These are phyloP conservation scores for Agelas oroides DNA, from an alignment of 37 sponge, comb jelly and placozoan species.

Conservation along the genomic window DNA sequence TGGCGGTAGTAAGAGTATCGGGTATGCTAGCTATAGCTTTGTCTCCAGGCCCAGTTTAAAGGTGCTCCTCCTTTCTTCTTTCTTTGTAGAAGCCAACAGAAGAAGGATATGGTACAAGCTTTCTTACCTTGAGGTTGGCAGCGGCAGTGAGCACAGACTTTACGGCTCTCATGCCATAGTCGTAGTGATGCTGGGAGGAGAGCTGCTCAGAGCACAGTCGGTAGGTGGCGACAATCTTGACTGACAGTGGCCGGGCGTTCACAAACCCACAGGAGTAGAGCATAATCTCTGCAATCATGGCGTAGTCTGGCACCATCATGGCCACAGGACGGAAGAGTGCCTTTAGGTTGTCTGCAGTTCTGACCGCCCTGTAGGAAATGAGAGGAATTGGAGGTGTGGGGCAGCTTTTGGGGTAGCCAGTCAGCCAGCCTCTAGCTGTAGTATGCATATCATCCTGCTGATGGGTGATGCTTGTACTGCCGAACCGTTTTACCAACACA, in stretches of 20 bases:
- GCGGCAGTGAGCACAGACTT: conserved; percentile 99
- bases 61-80: too few relatives aligned
- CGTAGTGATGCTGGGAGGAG: conserved; percentile 98
- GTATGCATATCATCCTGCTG: too few relatives aligned
- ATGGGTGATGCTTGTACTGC: too few relatives aligned
- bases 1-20: too few relatives aligned
- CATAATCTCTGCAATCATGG: conserved; percentile 98
- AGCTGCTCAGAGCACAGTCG: conserved; percentile 99
- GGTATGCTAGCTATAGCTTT: too few relatives aligned
- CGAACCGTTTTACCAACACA: too few relatives aligned
- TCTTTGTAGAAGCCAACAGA: too few relatives aligned
- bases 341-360: conserved; percentile 98
- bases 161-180: conserved; percentile 99
- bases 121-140: conserved; percentile 90
- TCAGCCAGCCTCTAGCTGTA: too few relatives aligned
- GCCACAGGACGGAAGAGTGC: conserved; percentile 99
- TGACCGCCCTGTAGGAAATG: conserved; percentile 79
- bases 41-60: too few relatives aligned
- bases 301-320: conserved; percentile 99
- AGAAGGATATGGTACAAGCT: too few relatives aligned
- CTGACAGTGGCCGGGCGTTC: conserved; percentile 97
- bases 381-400: neutral
- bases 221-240: conserved; percentile 99
- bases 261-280: conserved; percentile 99
- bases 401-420: too few relatives aligned